Percentiles rank a stretch among this genome's conserved stretches.
These are phyloP conservation scores for Dolichotis patagonum DNA, from an alignment of 2,113 vertebrate species.

Conservation along the genomic window DNA sequence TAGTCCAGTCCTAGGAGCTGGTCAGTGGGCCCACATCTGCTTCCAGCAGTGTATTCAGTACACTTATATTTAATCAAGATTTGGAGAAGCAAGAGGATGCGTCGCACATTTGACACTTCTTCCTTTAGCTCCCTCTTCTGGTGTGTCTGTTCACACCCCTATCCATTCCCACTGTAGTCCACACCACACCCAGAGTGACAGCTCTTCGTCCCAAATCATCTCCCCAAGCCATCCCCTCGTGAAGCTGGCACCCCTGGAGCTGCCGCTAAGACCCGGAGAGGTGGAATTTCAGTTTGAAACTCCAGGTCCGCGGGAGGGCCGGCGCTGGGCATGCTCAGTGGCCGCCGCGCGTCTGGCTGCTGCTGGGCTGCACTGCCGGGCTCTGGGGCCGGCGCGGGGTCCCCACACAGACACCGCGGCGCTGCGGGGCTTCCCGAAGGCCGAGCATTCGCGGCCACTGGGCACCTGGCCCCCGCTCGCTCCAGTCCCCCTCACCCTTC, in stretches of 20 bases:
- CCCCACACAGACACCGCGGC: not conserved
- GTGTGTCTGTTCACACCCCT: not conserved
- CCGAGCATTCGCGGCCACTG: not conserved
- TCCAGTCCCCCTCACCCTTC: not conserved
- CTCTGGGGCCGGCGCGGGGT: constrained; percentile 11
- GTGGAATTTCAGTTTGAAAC: constrained; percentile 66
- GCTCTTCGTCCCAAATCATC: accelerated
- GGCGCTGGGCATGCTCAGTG: constrained; percentile 81
- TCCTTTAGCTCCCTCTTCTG: not conserved
- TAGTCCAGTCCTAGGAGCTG: not conserved
- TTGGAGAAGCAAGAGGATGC: not conserved
- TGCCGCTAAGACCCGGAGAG: constrained; percentile 71
- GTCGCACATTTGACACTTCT: not conserved
- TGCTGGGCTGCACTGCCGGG: not conserved
- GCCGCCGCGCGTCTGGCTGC: constrained; percentile 40
- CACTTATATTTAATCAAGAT: not conserved
- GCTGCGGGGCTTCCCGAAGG: constrained; percentile 56
- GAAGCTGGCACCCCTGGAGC: not conserved
- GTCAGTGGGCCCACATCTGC: not conserved
- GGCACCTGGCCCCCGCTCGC: not conserved
- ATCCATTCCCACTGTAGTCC: not conserved
- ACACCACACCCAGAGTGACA: not conserved
- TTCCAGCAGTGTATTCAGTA: not conserved
- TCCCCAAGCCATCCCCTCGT: not conserved
- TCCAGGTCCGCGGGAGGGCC: not conserved